Base-by-base conservation (phyloP, 1,140 invertebrate genomes). In the Colletes gigas region DNA sequence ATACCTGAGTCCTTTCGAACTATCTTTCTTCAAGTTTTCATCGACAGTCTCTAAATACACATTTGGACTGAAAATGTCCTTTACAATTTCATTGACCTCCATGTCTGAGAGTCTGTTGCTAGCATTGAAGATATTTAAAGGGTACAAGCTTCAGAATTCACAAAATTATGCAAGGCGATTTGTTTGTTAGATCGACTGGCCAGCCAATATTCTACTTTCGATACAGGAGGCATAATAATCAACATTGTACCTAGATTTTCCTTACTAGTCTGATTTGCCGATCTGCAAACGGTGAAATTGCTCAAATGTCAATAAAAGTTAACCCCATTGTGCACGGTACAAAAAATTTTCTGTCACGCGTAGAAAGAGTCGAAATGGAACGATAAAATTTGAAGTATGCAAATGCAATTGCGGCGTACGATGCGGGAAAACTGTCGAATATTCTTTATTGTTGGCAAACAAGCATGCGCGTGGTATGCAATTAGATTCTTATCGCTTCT, bases 21-120 rank as follows among this genome's bases (percentile, higher is more conserved):
- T 82, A 8, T 85, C 71, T 15, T 87, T 83, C 50, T 87, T 88
- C n/a, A 81, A 59, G 84, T 86, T 82, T n/a, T 54, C 21, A 6
- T 65, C 54, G 3, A 70, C 62, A 19, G 41, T 63, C 17, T 79
- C 76, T 72, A 44, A 14, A 47, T 63, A 52, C 60, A 84, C 72
- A 55, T 82, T 72, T 30, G 78, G 14, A 62, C 89, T 92, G 86
- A 93, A 92, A 67, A 92, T 89, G n/a, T 88, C 84, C 65, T 17
- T 73, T 0, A 89, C 12, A 30, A 91, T 87, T 74, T 91, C 89
- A 21, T 88, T 77, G 9, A 82, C 65, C 63, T 90, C 86, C 89
- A 90, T 90, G 55, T n/a, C n/a, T 39, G 39, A 19, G 68, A 54
- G 52, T 15, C 0, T 5, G 0, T 8, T 0, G 14, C 17, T 0